Conservation (phyloP, 2,113 vertebrate species). For the Halcyon malimbica region DNA sequence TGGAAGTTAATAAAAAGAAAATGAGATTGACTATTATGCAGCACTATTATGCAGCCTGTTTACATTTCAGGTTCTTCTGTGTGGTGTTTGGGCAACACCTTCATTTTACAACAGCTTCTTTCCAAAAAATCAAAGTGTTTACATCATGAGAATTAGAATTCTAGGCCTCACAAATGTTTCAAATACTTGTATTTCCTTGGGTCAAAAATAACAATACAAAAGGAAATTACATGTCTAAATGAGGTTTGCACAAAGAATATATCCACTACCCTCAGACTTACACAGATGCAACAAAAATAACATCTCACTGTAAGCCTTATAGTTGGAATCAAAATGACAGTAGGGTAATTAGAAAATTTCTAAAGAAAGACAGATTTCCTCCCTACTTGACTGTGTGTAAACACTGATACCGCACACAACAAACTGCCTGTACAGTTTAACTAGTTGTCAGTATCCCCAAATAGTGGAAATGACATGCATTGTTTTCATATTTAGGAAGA, state of each 20-base stretch:
- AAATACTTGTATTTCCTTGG: neutral
- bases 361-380: neutral
- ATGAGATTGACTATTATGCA: neutral
- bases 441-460: neutral
- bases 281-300: neutral
- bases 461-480: neutral
- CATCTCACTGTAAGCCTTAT: neutral
- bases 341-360: neutral
- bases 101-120: neutral
- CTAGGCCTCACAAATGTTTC: neutral
- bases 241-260: neutral
- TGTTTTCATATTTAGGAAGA: neutral
- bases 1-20: neutral
- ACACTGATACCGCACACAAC: neutral
- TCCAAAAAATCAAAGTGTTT: neutral
- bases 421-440: neutral
- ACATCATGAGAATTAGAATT: neutral
- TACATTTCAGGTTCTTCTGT: neutral
- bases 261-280: neutral
- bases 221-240: neutral
- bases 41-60: neutral
- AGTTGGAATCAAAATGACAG: neutral
- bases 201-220: neutral
- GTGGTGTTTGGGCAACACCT: neutral
- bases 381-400: neutral